phyloP scores from a whole-genome alignment of 2,113 vertebrate species.

The Melanerpes aurifrons region DNA sequence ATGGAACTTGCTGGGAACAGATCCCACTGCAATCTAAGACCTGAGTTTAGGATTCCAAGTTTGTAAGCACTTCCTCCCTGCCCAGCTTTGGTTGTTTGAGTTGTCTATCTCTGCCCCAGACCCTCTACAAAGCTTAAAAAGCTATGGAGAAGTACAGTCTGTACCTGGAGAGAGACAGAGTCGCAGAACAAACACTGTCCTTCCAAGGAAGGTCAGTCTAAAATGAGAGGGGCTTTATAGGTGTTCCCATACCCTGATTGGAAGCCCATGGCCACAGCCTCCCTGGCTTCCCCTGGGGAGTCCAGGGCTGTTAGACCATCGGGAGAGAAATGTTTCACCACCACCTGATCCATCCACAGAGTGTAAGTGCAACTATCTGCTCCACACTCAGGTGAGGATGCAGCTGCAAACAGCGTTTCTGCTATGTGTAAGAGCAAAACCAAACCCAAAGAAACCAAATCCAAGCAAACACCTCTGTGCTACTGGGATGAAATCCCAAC shows the following conservation, averaged over 20 bases:
- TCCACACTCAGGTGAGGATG: neutral
- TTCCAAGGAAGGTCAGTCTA: slow-evolving; percentile 2
- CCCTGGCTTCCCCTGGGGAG: neutral
- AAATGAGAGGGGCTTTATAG: neutral
- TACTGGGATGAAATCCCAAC: neutral
- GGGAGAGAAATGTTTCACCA: neutral
- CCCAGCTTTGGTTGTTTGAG: slow-evolving; percentile 51
- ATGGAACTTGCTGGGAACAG: neutral
- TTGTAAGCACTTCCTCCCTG: neutral
- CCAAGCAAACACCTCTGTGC: neutral
- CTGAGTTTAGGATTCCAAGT: slow-evolving; percentile 52
- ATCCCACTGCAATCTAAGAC: slow-evolving; percentile 35
- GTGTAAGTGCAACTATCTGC: neutral
- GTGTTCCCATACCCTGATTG: neutral
- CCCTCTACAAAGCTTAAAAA: neutral
- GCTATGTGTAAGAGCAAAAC: neutral
- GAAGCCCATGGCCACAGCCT: neutral
- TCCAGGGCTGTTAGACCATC: neutral
- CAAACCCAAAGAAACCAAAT: neutral
- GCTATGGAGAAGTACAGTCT: neutral
- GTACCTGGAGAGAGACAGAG: neutral
- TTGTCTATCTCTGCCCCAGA: neutral
- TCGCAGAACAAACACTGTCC: neutral
- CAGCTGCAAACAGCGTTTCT: slow-evolving; percentile 20
- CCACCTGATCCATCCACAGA: neutral